Base-by-base conservation (phyloP, 2,797 vertebrate species). In the Acipenser ruthenus region DNA sequence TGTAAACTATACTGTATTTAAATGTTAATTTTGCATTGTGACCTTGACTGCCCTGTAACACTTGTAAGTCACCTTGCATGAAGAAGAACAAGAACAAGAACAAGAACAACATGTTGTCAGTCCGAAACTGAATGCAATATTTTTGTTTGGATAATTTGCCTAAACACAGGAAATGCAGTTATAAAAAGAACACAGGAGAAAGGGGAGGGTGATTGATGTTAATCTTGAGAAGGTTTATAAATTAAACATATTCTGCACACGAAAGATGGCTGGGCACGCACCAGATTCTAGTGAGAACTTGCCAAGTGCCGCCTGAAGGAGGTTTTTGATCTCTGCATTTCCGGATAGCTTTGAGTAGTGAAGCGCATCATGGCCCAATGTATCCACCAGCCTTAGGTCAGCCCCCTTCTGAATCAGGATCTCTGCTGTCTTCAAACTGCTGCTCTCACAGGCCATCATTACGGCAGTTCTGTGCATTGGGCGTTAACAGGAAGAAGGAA, bases 371-470 rank as follows among this genome's bases (percentile, higher is more conserved):
- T 93, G 91, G 72, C 93, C 95, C 65, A 96, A 88, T 10, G 91
- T 84, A 70, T 99, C 97, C 7, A 89, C 79, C n/a, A 88, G 80
- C 23, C 65, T 82, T 71, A 90, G 71, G 71, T 93, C 89, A 49
- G 94, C 94, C 69, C 92, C 92, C 73, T 87, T 88, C 69, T 78
- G 90, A 62, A 94, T 75, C 74, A 98, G 85, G 51, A 88, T 73
- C 63, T 97, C 94, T 15, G 89, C 83, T 0, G 83, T 79, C 23
- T 78, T 71, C n/a, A 78, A 75, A 37, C 77, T 86, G 63, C 82
- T 86, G 68, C 78, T 80, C 85, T 98, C 94, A 60, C 86, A 86
- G 53, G 92, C 94, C 73, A 95, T 78, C 89, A 99, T 97, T 73
- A 98, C 79, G 48, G 91, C 87, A 4, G 93, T 94, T 84, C 97